These are phyloP conservation scores for Stramonita haemastoma DNA, from an alignment of 2,888 invertebrate species.

Conservation along the genomic window DNA sequence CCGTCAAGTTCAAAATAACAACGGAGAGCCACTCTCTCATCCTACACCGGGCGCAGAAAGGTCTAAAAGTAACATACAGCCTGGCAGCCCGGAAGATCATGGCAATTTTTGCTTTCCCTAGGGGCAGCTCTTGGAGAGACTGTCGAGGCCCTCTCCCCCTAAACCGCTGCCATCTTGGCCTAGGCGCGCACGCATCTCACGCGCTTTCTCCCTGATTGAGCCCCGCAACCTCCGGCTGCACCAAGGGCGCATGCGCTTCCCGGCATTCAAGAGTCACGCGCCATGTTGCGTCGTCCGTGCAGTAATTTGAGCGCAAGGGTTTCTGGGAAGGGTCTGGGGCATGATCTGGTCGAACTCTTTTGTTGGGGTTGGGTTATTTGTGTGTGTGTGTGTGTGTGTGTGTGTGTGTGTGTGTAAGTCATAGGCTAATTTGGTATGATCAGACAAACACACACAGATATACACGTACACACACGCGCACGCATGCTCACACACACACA, in stretches of 20 bases:
- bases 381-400: conserved; percentile 14
- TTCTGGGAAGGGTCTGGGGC: neutral
- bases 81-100: neutral
- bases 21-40: too few species aligned
- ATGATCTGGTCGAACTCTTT: neutral
- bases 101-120: conserved; percentile 27
- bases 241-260: neutral
- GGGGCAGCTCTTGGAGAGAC: neutral
- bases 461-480: too few species aligned
- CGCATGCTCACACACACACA: too few species aligned
- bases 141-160: conserved; percentile 12
- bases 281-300: conserved; percentile 12
- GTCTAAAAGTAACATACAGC: too few species aligned
- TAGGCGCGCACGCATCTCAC: conserved; percentile 6
- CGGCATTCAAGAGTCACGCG: conserved; percentile 35
- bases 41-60: too few species aligned
- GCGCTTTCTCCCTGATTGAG: conserved; percentile 30
- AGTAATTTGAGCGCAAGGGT: conserved; percentile 21
- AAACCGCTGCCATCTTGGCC: neutral
- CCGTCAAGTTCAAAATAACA: too few species aligned
- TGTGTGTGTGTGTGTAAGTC: neutral
- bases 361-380: neutral
- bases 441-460: too few species aligned
- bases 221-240: neutral
- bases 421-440: too few species aligned